phyloP scores from a whole-genome alignment of 2,113 vertebrate genomes.

The Corythoichthys haematopterus region DNA sequence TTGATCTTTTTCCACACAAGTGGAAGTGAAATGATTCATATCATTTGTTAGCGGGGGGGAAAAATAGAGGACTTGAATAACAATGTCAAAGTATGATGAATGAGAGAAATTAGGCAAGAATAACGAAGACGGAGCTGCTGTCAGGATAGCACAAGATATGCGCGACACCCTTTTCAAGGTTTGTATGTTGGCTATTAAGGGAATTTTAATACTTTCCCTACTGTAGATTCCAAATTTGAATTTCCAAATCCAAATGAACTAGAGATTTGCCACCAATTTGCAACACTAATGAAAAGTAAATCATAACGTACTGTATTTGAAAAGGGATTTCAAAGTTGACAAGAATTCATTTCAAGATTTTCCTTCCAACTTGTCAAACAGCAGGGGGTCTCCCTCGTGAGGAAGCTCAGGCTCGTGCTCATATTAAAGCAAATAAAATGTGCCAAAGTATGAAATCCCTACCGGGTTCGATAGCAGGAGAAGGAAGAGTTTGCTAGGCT shows the following conservation, averaged over 20 bases:
- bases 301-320: neutral
- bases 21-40: neutral
- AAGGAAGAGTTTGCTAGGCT: slow-evolving; percentile 2
- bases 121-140: too few species aligned
- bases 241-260: neutral
- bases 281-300: neutral
- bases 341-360: neutral
- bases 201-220: neutral
- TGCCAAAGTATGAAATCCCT: slow-evolving; percentile 20
- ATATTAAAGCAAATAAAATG: slow-evolving; percentile 17
- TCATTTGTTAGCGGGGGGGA: neutral
- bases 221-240: too few species aligned
- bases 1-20: neutral
- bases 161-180: too few species aligned
- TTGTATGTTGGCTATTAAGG: too few species aligned
- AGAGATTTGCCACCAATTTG: neutral
- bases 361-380: neutral
- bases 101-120: neutral
- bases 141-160: too few species aligned
- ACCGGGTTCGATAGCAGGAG: neutral
- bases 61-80: neutral
- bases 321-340: neutral
- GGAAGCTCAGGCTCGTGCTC: neutral
- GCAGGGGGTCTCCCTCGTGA: neutral
- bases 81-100: neutral